Conservation (phyloP, 2,113 vertebrate genomes). For the Vulpes vulpes region DNA sequence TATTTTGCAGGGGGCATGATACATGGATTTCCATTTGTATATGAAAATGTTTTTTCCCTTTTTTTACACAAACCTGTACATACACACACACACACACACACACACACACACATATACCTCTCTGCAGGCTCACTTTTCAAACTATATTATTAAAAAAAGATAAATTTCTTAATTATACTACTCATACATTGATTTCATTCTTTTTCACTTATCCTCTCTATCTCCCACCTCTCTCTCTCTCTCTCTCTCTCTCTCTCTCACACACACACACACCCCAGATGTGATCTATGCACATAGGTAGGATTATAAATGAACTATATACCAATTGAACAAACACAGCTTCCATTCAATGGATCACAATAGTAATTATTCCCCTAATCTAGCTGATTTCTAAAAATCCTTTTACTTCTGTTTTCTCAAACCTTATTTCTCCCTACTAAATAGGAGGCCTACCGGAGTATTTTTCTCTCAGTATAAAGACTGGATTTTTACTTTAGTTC, state of each 20-base stretch:
- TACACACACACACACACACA: neutral
- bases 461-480: constrained; percentile 18
- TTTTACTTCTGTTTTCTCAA: constrained; percentile 18
- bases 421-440: constrained; percentile 45
- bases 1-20: constrained; percentile 45
- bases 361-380: neutral
- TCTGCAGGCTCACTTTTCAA: constrained; percentile 48
- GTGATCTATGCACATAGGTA: neutral
- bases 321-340: neutral
- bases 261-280: neutral
- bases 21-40: constrained; percentile 53
- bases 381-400: neutral
- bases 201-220: neutral
- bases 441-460: neutral
- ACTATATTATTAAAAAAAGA: neutral
- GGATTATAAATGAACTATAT: neutral
- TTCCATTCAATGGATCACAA: neutral
- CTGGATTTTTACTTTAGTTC: constrained; percentile 48
- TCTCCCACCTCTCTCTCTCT: neutral
- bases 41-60: constrained; percentile 28
- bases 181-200: neutral
- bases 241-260: neutral
- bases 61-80: constrained; percentile 25
- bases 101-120: neutral
- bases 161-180: neutral